These are phyloP conservation scores for Anthrax anthrax DNA, from an alignment of 2,888 invertebrate species.

Conservation along the genomic window DNA sequence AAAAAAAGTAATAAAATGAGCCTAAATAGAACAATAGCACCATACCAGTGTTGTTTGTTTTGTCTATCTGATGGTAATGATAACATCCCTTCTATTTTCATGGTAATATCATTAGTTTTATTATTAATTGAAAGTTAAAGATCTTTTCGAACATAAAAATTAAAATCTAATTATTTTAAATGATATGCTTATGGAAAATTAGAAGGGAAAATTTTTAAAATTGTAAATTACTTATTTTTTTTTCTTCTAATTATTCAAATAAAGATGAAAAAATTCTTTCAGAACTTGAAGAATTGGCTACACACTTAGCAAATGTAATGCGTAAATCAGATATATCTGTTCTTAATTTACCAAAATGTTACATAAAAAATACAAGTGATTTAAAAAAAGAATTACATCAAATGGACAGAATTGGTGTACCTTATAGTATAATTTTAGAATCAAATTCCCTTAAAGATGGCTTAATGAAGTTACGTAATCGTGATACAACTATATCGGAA, in stretches of 20 bases:
- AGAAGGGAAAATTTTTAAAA: no score
- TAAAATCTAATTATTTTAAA: no score
- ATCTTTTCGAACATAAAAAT: no score
- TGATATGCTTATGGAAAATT: no score
- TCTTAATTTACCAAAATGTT: constrained; percentile 25
- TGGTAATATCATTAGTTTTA: no score
- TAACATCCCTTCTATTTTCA: no score
- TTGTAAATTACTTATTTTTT: no score
- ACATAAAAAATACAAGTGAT: constrained; percentile 12
- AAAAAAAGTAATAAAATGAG: constrained; percentile 30
- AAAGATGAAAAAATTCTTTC: constrained; percentile 21
- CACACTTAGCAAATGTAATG: constrained; percentile 41
- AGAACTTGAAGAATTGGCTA: constrained; percentile 40
- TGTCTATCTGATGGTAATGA: constrained; percentile 33
- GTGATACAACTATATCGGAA: constrained; percentile 55
- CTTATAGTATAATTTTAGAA: constrained; percentile 56
- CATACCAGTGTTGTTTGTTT: constrained; percentile 59
- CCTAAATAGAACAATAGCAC: constrained; percentile 53
- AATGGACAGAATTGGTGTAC: constrained; percentile 50
- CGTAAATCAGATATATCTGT: constrained; percentile 33
- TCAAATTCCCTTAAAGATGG: constrained; percentile 55
- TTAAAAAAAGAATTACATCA: constrained; percentile 32
- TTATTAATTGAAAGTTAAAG: no score
- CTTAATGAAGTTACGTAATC: constrained; percentile 46
- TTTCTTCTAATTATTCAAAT: neutral